A percentile compares a stretch with the other conserved stretches of the same genome.
Evolutionary conservation across 1,140 invertebrate species (phyloP).

Genomic region (Drosophila takahashii): DNA sequence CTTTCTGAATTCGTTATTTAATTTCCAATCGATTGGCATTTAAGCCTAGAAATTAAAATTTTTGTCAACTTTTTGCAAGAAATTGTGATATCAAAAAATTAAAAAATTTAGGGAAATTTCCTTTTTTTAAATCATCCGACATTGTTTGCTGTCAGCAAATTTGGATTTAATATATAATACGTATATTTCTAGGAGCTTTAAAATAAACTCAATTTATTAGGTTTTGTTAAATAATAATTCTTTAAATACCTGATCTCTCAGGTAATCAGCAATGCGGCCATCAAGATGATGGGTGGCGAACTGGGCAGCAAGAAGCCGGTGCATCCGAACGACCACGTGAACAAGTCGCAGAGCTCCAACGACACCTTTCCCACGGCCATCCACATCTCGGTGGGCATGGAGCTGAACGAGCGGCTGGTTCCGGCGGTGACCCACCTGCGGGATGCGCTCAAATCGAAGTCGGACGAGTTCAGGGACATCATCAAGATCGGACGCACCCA

Average conservation of each 20-base stretch:
- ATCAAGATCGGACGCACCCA: slow-evolving; percentile 97
- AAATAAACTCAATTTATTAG: too few species aligned
- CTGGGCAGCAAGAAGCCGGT: slow-evolving; percentile 97
- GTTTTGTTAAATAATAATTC: too few species aligned
- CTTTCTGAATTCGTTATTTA: too few species aligned
- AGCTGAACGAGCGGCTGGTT: slow-evolving; percentile 93
- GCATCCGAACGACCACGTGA: slow-evolving; percentile 99
- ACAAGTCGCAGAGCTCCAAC: slow-evolving; percentile 99
- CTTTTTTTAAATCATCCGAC: too few species aligned
- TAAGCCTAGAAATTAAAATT: too few species aligned
- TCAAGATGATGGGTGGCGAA: slow-evolving; percentile 96
- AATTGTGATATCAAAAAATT: too few species aligned
- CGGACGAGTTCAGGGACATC: slow-evolving; percentile 94
- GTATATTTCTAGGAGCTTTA: too few species aligned
- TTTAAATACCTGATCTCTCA: slow-evolving; percentile 48
- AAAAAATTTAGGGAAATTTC: too few species aligned
- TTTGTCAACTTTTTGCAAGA: too few species aligned
- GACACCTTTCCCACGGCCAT: slow-evolving; percentile 99
- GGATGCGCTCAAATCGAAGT: slow-evolving; percentile 91
- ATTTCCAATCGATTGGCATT: too few species aligned
- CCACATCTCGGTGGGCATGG: slow-evolving; percentile 97
- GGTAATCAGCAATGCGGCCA: slow-evolving; percentile 97
- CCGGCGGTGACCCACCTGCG: slow-evolving; percentile 92
- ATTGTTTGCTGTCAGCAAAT: too few species aligned
- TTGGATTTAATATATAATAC: too few species aligned